Conservation (phyloP, 2,113 vertebrate genomes). For the Equus przewalskii region DNA sequence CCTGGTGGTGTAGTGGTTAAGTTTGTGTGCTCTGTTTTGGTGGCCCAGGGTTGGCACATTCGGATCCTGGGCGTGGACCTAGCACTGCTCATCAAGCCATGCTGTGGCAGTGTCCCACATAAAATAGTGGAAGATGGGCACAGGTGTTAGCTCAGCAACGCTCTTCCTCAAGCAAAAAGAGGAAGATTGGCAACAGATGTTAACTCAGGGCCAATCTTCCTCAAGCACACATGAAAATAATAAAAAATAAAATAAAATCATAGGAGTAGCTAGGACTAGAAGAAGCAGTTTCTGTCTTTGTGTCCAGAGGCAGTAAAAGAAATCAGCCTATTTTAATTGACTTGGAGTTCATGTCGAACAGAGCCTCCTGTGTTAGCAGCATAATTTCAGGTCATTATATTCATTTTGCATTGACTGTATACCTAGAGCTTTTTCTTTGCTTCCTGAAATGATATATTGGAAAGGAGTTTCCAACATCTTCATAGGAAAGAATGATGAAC, state of each 20-base stretch:
- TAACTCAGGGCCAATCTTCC: too few species aligned
- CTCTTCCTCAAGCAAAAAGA: too few species aligned
- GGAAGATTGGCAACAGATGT: too few species aligned
- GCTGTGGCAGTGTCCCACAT: too few species aligned
- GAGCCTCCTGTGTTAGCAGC: background rate
- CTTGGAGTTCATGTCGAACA: background rate
- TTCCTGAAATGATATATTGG: constrained; percentile 7
- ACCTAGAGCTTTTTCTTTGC: background rate
- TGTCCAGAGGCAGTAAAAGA: background rate
- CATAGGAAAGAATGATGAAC: background rate
- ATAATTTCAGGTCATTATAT: background rate
- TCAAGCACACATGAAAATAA: too few species aligned
- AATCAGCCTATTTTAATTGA: background rate
- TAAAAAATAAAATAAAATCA: background rate
- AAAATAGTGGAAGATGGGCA: too few species aligned
- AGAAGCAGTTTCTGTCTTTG: background rate
- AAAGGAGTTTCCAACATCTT: background rate
- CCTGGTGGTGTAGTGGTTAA: too few species aligned
- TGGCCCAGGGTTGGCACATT: too few species aligned
- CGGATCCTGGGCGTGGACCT: too few species aligned
- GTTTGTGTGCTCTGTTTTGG: too few species aligned
- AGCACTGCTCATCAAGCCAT: too few species aligned
- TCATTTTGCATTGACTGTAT: background rate
- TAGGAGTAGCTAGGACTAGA: background rate
- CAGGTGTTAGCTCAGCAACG: too few species aligned